Evolutionary conservation across 2,797 vertebrate species (phyloP), one percentile per base, ranked within the genome.

Genomic region (Sebastes vulpes): DNA sequence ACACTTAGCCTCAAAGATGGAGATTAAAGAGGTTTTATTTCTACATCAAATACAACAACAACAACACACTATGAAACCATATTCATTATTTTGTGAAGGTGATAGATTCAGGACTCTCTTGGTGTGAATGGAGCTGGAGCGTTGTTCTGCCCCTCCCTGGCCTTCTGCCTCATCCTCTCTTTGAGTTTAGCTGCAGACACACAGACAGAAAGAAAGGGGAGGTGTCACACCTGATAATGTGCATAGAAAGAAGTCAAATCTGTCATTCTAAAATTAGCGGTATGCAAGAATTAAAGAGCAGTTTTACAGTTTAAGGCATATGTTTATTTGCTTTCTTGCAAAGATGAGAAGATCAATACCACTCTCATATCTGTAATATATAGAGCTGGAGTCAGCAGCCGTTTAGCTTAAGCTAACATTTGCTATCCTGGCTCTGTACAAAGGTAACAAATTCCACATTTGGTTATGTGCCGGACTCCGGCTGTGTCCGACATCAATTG

Each of bases 131-230:
- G 29, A 52, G 23, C 1, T n/a, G 79, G 72, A 42, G 8, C 56
- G 0, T 4, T 11, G 4, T 1, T 25, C 10, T 72, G 82, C 28
- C 10, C 75, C 8, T 1, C 9, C 67, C 53, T 38, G 3, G 1
- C 28, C 65, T 67, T 83, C 72, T 86, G 75, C 20, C 4, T 75
- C 86, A 20, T 82, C 78, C 93, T 83, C 21, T 72, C 65, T 68
- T 25, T 84, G 74, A 81, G 60, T 76, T 77, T 82, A 8, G 9
- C 94, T 94, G 89, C 29, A 80, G 53, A 79, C 1, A 65, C 14
- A 60, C 10, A 66, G 38, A 35, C 10, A 35, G 32, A 25, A 25
- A 25, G 3, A 35, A 12, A 35, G 3, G 35, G 12, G 12, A n/a
- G 42, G 16, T 4, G 35, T 68, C 23, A 79, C 42, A 59, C 35